Percentiles rank a stretch among this genome's conserved stretches.
phyloP scores from a whole-genome alignment of 2,888 invertebrate species.

The Tanypteryx hageni region DNA sequence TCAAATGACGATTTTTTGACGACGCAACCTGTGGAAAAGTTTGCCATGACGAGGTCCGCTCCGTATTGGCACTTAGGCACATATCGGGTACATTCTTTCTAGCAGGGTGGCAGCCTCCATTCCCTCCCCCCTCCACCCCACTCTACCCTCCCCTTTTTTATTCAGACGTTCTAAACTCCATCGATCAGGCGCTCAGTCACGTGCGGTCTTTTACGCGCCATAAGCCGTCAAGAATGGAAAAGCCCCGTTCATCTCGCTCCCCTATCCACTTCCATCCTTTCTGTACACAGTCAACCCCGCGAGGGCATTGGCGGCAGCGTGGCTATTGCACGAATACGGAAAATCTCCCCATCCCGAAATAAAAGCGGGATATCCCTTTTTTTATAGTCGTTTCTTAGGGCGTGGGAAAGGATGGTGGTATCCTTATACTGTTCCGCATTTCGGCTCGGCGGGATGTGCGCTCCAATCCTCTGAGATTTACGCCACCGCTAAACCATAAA shows the following conservation, averaged over 20 bases:
- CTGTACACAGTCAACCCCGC: too few relatives aligned
- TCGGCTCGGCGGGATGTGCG: neutral
- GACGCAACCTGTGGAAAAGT: conserved; percentile 24
- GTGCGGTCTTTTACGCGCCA: conserved; percentile 35
- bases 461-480: conserved; percentile 16
- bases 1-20: neutral
- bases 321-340: neutral
- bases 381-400: conserved; percentile 7
- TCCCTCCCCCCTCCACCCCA: too few relatives aligned
- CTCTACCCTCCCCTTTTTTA: neutral
- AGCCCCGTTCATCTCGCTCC: neutral
- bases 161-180: conserved; percentile 22
- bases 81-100: neutral
- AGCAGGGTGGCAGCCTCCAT: neutral
- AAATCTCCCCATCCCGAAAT: conserved; percentile 2
- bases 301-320: neutral
- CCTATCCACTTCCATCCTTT: neutral
- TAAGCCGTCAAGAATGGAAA: conserved; percentile 25
- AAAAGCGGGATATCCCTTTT: conserved; percentile 11
- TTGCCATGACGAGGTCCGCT: neutral
- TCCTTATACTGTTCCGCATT: neutral
- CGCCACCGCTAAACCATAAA: conserved; percentile 9
- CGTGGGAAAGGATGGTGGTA: neutral
- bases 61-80: conserved; percentile 21
- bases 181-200: conserved; percentile 22